Evolutionary conservation across 2,113 vertebrate genomes (phyloP), one percentile per base, ranked within the genome.

Genomic region (Prionailurus bengalensis): DNA sequence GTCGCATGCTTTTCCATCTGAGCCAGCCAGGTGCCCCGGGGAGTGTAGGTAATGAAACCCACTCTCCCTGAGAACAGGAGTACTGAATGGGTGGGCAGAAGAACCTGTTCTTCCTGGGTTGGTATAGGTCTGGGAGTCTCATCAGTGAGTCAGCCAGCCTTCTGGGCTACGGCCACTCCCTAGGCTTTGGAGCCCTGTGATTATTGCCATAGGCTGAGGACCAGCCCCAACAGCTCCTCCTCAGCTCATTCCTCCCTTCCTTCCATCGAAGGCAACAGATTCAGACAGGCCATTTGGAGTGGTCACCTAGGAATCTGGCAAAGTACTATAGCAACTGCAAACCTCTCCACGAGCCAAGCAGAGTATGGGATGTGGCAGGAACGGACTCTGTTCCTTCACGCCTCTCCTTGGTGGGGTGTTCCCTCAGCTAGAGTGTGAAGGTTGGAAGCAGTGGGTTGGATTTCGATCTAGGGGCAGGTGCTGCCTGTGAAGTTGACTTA

Each of bases 111-210:
- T 94, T 78, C 97, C 87, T 79, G 55, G 76, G 81, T 3, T 85
- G 73, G 81, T 86, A n/a, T 29, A 68, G 91, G 76, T 79, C 82
- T 95, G 89, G 88, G 91, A 97, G 95, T 95, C 86, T 89, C 89
- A n/a, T 91, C 90, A 48, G 5, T 98, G 98, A 98, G 95, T 98
- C 98, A 98, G 89, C 58, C 88, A 86, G 88, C 89, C 96, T 97
- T 81, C 90, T 82, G 66, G 91, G 97, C 73, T 81, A 2, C 0
- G 2, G 95, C 96, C 97, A 65, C 97, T 96, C 98, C 97, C 96
- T 94, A 19, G 14, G 66, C 86, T 92, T 83, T 73, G 23, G 89
- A 87, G 71, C 96, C 79, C 95, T 98, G 1, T 96, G 95, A 97
- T 98, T 93, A 97, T 76, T 55, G 73, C 90, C 84, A 16, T 48